phyloP scores from a whole-genome alignment of 2,888 invertebrate genomes.

The Drosophila affinis region DNA sequence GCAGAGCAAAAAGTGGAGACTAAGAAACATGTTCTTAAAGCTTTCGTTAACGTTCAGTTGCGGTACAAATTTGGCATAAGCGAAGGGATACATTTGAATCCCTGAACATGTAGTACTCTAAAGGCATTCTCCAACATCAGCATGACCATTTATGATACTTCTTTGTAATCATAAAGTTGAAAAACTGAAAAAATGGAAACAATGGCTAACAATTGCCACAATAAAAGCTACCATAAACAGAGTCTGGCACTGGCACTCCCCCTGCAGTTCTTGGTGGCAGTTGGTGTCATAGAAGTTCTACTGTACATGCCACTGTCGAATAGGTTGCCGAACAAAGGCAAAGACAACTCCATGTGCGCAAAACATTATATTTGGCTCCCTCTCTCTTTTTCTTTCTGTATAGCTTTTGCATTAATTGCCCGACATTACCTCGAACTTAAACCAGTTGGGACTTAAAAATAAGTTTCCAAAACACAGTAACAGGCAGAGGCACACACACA shows the following conservation, averaged over 20 bases:
- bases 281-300: not conserved
- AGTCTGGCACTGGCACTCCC: not conserved
- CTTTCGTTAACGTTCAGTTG: too few relatives aligned
- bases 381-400: conserved; percentile 1
- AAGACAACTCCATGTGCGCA: conserved; percentile 11
- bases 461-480: conserved; percentile 25
- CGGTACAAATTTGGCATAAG: too few relatives aligned
- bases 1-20: too few relatives aligned
- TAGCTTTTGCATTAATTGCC: conserved; percentile 47
- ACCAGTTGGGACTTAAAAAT: conserved; percentile 52
- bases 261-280: not conserved
- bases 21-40: too few relatives aligned
- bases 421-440: conserved; percentile 33
- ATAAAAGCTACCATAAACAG: not conserved
- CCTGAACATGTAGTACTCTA: too few relatives aligned
- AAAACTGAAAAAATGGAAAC: not conserved
- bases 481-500: conserved; percentile 3
- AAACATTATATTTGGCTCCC: conserved; percentile 5
- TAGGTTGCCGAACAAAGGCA: conserved; percentile 28
- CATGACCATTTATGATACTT: not conserved
- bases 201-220: not conserved
- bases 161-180: not conserved
- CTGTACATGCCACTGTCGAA: not conserved
- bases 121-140: not conserved
- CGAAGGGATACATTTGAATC: too few relatives aligned